phyloP scores from a whole-genome alignment of 2,888 invertebrate species.

The Brachyopa scutellaris region DNA sequence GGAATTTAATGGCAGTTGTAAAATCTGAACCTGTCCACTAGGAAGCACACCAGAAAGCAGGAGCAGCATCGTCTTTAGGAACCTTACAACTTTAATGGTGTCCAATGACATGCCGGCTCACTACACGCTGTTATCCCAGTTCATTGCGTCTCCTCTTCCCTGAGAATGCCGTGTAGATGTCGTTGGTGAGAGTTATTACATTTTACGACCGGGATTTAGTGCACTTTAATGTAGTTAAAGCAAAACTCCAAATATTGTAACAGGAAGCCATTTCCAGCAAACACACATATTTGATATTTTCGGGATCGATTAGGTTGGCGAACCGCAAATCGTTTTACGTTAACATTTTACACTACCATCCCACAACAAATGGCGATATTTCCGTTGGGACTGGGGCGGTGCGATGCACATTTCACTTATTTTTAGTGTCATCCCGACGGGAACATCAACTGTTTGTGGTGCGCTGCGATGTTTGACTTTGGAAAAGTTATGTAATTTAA shows the following conservation, averaged over 20 bases:
- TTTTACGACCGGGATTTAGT: slow-evolving; percentile 44
- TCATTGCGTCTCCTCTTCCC: background rate
- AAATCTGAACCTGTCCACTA: slow-evolving; percentile 23
- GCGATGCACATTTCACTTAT: slow-evolving; percentile 3
- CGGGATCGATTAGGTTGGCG: background rate
- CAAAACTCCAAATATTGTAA: slow-evolving; percentile 18
- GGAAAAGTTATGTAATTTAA: slow-evolving; percentile 37
- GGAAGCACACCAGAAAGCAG: background rate
- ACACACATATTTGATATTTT: too few species aligned
- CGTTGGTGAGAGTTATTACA: slow-evolving; percentile 32
- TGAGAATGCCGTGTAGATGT: slow-evolving; percentile 12
- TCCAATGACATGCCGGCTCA: slow-evolving; percentile 6
- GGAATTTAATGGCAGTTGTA: slow-evolving; percentile 29
- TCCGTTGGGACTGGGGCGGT: background rate
- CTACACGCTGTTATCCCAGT: background rate
- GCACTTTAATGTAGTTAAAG: slow-evolving; percentile 55
- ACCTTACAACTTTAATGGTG: slow-evolving; percentile 24
- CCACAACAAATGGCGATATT: background rate
- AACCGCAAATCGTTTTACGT: slow-evolving; percentile 13
- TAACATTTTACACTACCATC: slow-evolving; percentile 8
- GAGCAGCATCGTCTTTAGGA: slow-evolving; percentile 4
- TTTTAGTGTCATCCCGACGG: slow-evolving; percentile 1
- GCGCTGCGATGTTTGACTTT: slow-evolving; percentile 15
- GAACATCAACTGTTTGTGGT: background rate
- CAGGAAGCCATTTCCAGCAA: background rate